A percentile compares a stretch with the other conserved stretches of the same genome.
Evolutionary conservation across 2,888 invertebrate species (phyloP).

Genomic region (Nomada fabriciana): DNA sequence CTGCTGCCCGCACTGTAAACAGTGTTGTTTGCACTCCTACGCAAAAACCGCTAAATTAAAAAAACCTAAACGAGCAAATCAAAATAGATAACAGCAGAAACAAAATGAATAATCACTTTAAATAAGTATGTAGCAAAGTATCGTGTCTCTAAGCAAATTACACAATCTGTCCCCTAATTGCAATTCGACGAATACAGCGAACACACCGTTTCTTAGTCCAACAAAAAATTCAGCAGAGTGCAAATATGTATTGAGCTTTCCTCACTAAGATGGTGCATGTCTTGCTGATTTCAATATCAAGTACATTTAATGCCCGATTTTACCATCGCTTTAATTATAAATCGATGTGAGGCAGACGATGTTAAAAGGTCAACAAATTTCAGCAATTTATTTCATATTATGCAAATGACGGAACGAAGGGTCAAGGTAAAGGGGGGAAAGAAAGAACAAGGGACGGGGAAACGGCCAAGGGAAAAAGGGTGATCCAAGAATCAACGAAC

Average conservation of each 20-base stretch:
- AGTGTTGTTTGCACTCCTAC: constrained; percentile 21
- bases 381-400: constrained; percentile 77
- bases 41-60: constrained; percentile 19
- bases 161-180: constrained; percentile 78
- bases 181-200: constrained; percentile 64
- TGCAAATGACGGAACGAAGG: constrained; percentile 68
- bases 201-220: constrained; percentile 46
- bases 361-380: constrained; percentile 47
- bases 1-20: constrained; percentile 1
- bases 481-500: constrained; percentile 56
- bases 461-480: constrained; percentile 39
- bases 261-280: too few species aligned
- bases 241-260: too few species aligned
- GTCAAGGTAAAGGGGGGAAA: constrained; percentile 17
- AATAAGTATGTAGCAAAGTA: constrained; percentile 67
- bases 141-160: constrained; percentile 72
- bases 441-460: constrained; percentile 4
- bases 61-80: constrained; percentile 11
- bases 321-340: neutral
- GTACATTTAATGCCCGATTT: constrained; percentile 11
- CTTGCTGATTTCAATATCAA: neutral
- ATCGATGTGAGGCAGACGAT: constrained; percentile 17
- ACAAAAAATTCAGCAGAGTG: constrained; percentile 68
- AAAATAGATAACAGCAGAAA: constrained; percentile 7
- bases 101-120: constrained; percentile 76